Base-by-base conservation (phyloP, 2,888 invertebrate genomes). In the Ephialtes manifestator region DNA sequence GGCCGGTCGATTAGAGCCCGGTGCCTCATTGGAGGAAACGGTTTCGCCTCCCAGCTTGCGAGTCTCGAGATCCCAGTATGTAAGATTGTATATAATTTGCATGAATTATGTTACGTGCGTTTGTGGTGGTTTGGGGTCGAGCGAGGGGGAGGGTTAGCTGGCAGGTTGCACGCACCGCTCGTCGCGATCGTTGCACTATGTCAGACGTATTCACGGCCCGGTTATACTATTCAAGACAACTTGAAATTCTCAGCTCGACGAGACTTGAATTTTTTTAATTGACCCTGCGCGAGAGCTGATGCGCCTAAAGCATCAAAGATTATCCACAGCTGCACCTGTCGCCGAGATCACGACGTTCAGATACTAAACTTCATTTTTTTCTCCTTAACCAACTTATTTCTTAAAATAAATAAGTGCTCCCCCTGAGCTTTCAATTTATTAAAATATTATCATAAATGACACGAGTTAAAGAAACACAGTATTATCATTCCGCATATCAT, bases 61-160 rank as follows among this genome's bases (percentile, higher is more conserved):
- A 71, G 75, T 71, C 78, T 80, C 81, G 81, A 74, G 77, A 77
- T 71, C 51, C 79, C 74, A 58, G 74, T 76, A 75, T 65, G 82
- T 48, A 84, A 87, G 81, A 83, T 87, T 78, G 86, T 87, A 86
- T 86, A 81, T 86, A 84, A 86, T 87, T 87, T 84, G 77, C 86
- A 84, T 87, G 87, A 87, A 87, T 87, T 87, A 84, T 84, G 82
- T 80, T 81, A 83, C 74, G n/a, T n/a, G 70, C 68, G 80, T 70
- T 79, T 67, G 84, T n/a, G 81, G 51, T 46, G 71, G 79, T 85
- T 77, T 51, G 77, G 76, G 76, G 31, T 75, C 82, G 81, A 67
- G 53, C 35, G 48, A 63, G 65, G 48, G 55, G 53, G 53, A 31
- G 71, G 79, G 63, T 55, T 65, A 24, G 65, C 51, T 51, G 43